A percentile compares a stretch with the other conserved stretches of the same genome.
Conservation (phyloP, 2,888 invertebrate genomes). For the Cordilura impudica region DNA sequence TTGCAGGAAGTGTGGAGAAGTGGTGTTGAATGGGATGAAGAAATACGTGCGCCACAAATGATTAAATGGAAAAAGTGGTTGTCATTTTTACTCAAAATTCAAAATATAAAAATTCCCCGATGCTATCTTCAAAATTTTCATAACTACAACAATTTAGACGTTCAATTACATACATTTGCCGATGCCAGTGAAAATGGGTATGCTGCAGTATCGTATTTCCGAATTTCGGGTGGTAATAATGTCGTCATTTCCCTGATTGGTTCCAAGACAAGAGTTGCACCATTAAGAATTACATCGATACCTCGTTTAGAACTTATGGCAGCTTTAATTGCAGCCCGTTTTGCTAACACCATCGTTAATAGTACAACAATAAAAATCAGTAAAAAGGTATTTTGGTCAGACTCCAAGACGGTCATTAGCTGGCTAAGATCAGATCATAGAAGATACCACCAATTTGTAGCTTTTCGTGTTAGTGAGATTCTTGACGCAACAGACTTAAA, state of each 20-base stretch:
- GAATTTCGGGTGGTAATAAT: too few relatives aligned
- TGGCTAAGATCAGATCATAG: constrained; percentile 23
- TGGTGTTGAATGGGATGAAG: constrained; percentile 25
- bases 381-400: constrained; percentile 9
- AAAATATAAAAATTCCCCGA: constrained; percentile 14
- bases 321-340: constrained; percentile 38
- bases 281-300: too few relatives aligned
- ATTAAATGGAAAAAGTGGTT: constrained; percentile 25
- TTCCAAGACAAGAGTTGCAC: too few relatives aligned
- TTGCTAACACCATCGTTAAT: constrained; percentile 11
- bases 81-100: constrained; percentile 25
- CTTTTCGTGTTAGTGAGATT: constrained; percentile 40
- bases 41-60: constrained; percentile 1
- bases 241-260: too few relatives aligned
- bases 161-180: too few relatives aligned
- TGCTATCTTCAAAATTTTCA: constrained; percentile 26
- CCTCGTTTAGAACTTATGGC: constrained; percentile 58
- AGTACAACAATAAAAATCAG: constrained; percentile 22
- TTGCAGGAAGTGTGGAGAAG: too few relatives aligned
- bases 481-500: constrained; percentile 7
- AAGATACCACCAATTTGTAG: constrained; percentile 42
- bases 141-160: not conserved
- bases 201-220: too few relatives aligned
- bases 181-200: too few relatives aligned
- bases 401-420: constrained; percentile 26